Evolutionary conservation across 2,797 vertebrate species (phyloP).

Genomic region (Cyclopterus lumpus): DNA sequence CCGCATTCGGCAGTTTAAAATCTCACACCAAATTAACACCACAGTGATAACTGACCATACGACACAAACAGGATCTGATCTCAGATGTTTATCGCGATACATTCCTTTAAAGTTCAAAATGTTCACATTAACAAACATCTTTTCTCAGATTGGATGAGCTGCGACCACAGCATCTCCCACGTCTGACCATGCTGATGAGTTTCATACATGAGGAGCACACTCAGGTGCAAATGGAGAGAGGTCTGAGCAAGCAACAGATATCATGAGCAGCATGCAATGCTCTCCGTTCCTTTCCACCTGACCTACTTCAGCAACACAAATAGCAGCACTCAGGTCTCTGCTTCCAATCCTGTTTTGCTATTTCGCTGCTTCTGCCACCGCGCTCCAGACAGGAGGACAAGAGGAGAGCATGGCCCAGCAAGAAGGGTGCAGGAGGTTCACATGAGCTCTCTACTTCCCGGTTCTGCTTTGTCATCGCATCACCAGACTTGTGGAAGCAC

Average conservation of each 20-base stretch:
- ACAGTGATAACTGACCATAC: slow-evolving; percentile 32
- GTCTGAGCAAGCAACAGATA: slow-evolving; percentile 71
- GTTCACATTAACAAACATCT: slow-evolving; percentile 57
- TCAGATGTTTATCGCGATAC: slow-evolving; percentile 25
- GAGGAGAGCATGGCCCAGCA: slow-evolving; percentile 47
- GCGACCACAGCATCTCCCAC: slow-evolving; percentile 58
- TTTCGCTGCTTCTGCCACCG: slow-evolving; percentile 87
- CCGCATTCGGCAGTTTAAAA: slow-evolving; percentile 1
- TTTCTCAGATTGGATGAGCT: slow-evolving; percentile 73
- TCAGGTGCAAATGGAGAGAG: slow-evolving; percentile 62
- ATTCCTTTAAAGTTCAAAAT: slow-evolving; percentile 31
- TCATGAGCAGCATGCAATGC: slow-evolving; percentile 75
- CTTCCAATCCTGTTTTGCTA: slow-evolving; percentile 88
- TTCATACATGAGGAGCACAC: slow-evolving; percentile 50
- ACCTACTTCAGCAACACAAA: slow-evolving; percentile 95
- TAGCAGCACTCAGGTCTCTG: slow-evolving; percentile 91
- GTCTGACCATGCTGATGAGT: slow-evolving; percentile 56
- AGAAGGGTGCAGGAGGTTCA: slow-evolving; percentile 48
- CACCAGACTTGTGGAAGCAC: slow-evolving; percentile 42
- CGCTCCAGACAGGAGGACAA: slow-evolving; percentile 60
- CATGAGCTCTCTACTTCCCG: slow-evolving; percentile 42
- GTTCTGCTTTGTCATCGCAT: slow-evolving; percentile 51
- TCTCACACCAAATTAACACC: slow-evolving; percentile 33
- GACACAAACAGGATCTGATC: slow-evolving; percentile 28
- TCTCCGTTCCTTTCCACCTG: slow-evolving; percentile 83